These are phyloP conservation scores for Crocallis elinguaria DNA, from an alignment of 2,888 invertebrate species.

Conservation along the genomic window DNA sequence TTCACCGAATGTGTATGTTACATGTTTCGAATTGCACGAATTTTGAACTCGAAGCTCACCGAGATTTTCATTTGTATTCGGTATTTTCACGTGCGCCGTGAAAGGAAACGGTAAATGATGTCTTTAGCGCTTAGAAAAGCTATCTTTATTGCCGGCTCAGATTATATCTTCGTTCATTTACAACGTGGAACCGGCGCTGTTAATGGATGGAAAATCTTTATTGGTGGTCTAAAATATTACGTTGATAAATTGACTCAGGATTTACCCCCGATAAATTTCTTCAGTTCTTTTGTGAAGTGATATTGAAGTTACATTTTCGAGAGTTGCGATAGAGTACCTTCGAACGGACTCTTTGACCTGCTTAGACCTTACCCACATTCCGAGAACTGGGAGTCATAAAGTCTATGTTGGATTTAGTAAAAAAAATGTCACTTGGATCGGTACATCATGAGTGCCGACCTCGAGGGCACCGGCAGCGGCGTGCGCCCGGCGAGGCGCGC, in stretches of 20 bases:
- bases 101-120: conserved; percentile 29
- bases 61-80: conserved; percentile 27
- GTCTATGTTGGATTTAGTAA: conserved; percentile 25
- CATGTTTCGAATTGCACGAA: too few relatives aligned
- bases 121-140: conserved; percentile 23
- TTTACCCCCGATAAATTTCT: too few relatives aligned
- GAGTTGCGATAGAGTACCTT: not conserved
- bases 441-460: conserved; percentile 17
- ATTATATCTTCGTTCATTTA: conserved; percentile 12
- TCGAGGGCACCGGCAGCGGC: conserved; percentile 21
- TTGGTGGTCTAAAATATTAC: not conserved
- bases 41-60: not conserved
- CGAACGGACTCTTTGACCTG: conserved; percentile 15
- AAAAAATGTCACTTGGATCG: conserved; percentile 33
- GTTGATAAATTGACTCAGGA: too few relatives aligned
- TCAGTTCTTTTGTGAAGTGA: too few relatives aligned
- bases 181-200: conserved; percentile 3
- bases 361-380: conserved; percentile 23
- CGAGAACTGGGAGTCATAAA: conserved; percentile 22
- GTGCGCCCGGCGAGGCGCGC: conserved; percentile 50
- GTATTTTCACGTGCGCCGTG: conserved; percentile 29
- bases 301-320: too few relatives aligned
- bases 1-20: too few relatives aligned
- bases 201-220: conserved; percentile 9
- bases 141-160: conserved; percentile 16